These are phyloP conservation scores for Drosophila azteca DNA, from an alignment of 1,140 invertebrate species.

Conservation along the genomic window DNA sequence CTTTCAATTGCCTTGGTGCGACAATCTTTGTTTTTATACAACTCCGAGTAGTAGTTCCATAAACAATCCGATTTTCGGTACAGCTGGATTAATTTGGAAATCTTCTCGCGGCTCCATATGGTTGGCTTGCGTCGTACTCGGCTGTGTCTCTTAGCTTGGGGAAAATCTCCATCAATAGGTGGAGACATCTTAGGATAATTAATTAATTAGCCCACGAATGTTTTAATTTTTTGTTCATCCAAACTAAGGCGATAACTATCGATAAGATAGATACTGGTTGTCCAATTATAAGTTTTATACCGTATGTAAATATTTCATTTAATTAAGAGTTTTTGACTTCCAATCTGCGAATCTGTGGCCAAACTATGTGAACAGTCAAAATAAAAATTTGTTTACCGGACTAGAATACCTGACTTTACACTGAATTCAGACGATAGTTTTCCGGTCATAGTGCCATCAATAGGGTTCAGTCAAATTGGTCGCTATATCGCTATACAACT, in stretches of 20 bases:
- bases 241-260: too few relatives aligned
- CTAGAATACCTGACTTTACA: too few relatives aligned
- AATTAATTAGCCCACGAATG: slow-evolving; percentile 1
- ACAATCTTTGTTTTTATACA: slow-evolving; percentile 74
- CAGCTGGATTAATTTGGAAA: slow-evolving; percentile 69
- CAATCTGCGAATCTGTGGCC: too few relatives aligned
- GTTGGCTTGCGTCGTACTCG: slow-evolving; percentile 49
- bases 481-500: too few relatives aligned
- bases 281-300: too few relatives aligned
- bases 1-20: slow-evolving; percentile 63
- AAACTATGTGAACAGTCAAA: too few relatives aligned
- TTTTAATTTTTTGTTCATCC: too few relatives aligned
- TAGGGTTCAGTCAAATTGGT: too few relatives aligned
- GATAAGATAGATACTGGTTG: too few relatives aligned
- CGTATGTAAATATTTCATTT: too few relatives aligned
- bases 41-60: slow-evolving; percentile 73
- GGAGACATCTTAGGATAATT: slow-evolving; percentile 27
- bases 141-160: slow-evolving; percentile 8
- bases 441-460: neutral
- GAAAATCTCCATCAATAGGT: neutral
- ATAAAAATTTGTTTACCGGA: too few relatives aligned
- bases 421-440: slow-evolving; percentile 4
- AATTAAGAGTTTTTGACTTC: too few relatives aligned
- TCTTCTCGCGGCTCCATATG: slow-evolving; percentile 76
- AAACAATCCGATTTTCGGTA: slow-evolving; percentile 74